phyloP scores from a whole-genome alignment of 1,140 invertebrate genomes.

The Hylyphantes graminicola region DNA sequence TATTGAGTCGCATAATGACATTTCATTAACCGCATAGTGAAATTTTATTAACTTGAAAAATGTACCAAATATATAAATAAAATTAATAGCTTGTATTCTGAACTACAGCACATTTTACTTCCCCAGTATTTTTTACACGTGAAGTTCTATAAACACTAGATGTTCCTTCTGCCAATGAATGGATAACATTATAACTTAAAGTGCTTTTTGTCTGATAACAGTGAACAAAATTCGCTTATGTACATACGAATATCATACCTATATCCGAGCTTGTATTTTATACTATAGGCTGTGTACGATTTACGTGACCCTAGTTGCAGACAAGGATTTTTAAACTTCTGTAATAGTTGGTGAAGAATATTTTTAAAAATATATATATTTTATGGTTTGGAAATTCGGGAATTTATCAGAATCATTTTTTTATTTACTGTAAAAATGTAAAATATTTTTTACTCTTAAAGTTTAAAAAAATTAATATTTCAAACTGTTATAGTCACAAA shows the following conservation, averaged over 20 bases:
- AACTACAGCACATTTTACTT: not conserved
- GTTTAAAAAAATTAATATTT: not conserved
- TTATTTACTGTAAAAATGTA: not conserved
- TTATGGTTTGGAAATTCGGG: not conserved
- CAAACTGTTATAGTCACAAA: not conserved
- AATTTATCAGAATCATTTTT: not conserved
- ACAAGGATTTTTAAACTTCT: slow-evolving; percentile 21
- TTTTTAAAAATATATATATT: not conserved
- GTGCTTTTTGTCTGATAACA: slow-evolving; percentile 52
- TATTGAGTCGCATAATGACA: too few species aligned
- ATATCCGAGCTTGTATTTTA: slow-evolving; percentile 59
- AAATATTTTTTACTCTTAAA: not conserved
- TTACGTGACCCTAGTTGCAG: slow-evolving; percentile 20
- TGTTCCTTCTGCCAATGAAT: slow-evolving; percentile 8
- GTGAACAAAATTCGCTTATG: slow-evolving; percentile 59
- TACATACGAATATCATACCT: slow-evolving; percentile 52
- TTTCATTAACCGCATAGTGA: too few species aligned
- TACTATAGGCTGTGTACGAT: slow-evolving; percentile 47
- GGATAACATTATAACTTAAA: slow-evolving; percentile 19
- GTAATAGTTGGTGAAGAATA: slow-evolving; percentile 21
- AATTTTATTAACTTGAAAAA: too few species aligned
- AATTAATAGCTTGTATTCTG: not conserved
- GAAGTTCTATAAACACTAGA: not conserved
- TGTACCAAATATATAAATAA: too few species aligned
- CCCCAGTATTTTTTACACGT: slow-evolving; percentile 4